Evolutionary conservation across 2,797 vertebrate species (phyloP).

Genomic region (Coregonus suidteri): DNA sequence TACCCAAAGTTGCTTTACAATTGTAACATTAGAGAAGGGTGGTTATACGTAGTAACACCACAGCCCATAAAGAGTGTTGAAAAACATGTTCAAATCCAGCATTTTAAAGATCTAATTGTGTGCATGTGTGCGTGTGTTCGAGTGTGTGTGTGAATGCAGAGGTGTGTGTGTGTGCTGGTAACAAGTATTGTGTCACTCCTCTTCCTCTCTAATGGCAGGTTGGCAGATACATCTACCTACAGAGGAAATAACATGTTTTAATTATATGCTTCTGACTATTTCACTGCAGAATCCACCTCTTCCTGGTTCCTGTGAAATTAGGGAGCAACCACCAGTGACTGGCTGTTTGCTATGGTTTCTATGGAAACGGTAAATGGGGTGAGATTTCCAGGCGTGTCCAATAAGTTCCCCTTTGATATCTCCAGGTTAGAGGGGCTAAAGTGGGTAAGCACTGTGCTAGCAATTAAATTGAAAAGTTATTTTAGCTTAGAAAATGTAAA

Average conservation of each 20-base stretch:
- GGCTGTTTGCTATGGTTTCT: conserved; percentile 30
- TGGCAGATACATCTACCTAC: conserved; percentile 14
- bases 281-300: conserved; percentile 35
- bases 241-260: conserved; percentile 44
- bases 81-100: too few species aligned
- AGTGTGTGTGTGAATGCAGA: not conserved
- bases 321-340: conserved; percentile 18
- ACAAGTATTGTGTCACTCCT: conserved; percentile 15
- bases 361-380: conserved; percentile 62
- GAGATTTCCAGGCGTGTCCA: conserved; percentile 51
- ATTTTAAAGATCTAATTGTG: not conserved
- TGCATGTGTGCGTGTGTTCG: not conserved
- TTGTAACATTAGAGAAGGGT: too few species aligned
- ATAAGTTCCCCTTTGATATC: conserved; percentile 64
- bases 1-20: too few species aligned
- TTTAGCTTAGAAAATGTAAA: conserved; percentile 20
- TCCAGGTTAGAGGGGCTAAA: conserved; percentile 33
- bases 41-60: too few species aligned
- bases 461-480: conserved; percentile 64
- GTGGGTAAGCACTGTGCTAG: conserved; percentile 55
- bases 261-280: conserved; percentile 46
- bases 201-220: conserved; percentile 34
- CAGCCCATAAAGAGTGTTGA: too few species aligned
- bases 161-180: not conserved
- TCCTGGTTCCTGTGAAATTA: conserved; percentile 24